Evolutionary conservation across 2,113 vertebrate species (phyloP).

Genomic region (Corapipo altera): DNA sequence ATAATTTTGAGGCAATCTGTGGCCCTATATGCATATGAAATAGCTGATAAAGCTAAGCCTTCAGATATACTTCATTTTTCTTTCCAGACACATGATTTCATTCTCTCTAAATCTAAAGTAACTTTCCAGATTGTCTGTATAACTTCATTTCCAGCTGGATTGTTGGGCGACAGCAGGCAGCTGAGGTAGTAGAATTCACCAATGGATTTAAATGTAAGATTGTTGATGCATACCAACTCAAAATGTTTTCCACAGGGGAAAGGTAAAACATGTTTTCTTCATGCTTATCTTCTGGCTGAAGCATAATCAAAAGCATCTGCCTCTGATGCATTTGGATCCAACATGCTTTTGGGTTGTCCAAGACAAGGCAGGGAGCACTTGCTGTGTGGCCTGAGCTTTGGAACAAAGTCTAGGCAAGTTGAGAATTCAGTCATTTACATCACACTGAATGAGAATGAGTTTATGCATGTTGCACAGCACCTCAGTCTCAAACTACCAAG

Average conservation of each 20-base stretch:
- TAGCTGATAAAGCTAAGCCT: not conserved
- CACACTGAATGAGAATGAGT: not conserved
- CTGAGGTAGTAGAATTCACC: not conserved
- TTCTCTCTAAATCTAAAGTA: not conserved
- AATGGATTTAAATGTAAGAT: not conserved
- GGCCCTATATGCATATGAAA: not conserved
- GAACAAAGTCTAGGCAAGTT: not conserved
- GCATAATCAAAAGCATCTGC: not conserved
- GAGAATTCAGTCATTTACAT: not conserved
- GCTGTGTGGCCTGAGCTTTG: not conserved
- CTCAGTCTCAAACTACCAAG: not conserved
- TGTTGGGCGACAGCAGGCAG: not conserved
- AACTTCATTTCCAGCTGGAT: not conserved
- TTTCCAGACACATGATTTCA: not conserved
- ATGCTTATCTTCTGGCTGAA: not conserved
- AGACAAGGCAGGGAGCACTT: not conserved
- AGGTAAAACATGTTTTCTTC: not conserved
- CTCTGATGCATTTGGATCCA: not conserved
- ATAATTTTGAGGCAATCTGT: not conserved
- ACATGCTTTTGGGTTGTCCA: not conserved
- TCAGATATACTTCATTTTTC: not conserved
- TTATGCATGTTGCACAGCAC: not conserved
- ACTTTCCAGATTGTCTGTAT: not conserved
- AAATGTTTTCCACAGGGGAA: not conserved
- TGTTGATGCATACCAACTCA: not conserved